phyloP scores from a whole-genome alignment of 1,140 invertebrate genomes.

The Cephus cinctus region DNA sequence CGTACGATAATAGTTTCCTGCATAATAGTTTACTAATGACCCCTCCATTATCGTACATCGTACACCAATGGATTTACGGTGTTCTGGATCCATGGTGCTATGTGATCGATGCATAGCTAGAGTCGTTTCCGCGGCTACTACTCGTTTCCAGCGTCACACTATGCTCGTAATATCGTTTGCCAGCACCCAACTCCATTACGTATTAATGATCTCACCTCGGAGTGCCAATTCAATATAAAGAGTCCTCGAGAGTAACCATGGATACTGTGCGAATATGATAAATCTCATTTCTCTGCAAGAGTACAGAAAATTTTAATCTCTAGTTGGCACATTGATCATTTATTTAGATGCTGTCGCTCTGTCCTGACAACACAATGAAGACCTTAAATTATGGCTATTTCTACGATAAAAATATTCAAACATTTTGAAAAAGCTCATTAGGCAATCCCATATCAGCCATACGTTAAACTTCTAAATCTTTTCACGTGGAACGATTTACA shows the following conservation, averaged over 20 bases:
- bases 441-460: too few species aligned
- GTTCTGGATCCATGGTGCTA: background rate
- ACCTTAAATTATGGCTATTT: too few species aligned
- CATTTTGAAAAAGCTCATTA: too few species aligned
- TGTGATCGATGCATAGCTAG: background rate
- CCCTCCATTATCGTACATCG: slow-evolving; percentile 17
- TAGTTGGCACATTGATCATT: too few species aligned
- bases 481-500: too few species aligned
- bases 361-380: too few species aligned
- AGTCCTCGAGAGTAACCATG: background rate
- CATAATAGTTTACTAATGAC: slow-evolving; percentile 34
- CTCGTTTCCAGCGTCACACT: background rate
- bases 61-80: background rate
- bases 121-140: background rate
- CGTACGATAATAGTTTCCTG: slow-evolving; percentile 32
- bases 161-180: background rate
- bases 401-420: too few species aligned
- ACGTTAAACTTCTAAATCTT: too few species aligned
- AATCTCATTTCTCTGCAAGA: too few species aligned
- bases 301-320: too few species aligned
- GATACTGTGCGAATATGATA: too few species aligned
- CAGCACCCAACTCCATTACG: background rate
- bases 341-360: too few species aligned
- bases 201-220: background rate
- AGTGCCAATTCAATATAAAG: background rate